phyloP scores from a whole-genome alignment of 2,888 invertebrate genomes.

The Cryptus viduatorius region DNA sequence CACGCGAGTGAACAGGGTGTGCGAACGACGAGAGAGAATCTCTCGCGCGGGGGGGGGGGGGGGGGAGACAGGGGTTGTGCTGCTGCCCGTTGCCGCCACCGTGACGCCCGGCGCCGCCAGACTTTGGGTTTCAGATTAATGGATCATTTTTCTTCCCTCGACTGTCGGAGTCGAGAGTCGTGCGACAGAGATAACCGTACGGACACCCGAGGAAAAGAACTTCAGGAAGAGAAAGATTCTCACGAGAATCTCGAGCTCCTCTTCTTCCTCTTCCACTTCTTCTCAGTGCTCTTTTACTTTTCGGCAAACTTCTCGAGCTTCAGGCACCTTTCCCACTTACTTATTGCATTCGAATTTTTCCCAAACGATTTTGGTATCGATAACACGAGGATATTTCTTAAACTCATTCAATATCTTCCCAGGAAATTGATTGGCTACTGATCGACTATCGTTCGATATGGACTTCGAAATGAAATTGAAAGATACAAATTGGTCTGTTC shows the following conservation, averaged over 20 bases:
- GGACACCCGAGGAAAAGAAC: slow-evolving; percentile 23
- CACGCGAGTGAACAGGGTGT: slow-evolving; percentile 23
- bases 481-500: too few species aligned
- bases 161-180: slow-evolving; percentile 72
- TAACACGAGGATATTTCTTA: slow-evolving; percentile 15
- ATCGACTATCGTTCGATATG: slow-evolving; percentile 48
- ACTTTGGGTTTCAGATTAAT: slow-evolving; percentile 93
- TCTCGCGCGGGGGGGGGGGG: neutral
- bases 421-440: neutral
- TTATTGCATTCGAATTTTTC: neutral
- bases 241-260: slow-evolving; percentile 42
- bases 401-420: neutral
- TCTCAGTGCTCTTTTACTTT: slow-evolving; percentile 8
- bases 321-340: slow-evolving; percentile 47
- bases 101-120: slow-evolving; percentile 90
- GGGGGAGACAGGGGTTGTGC: slow-evolving; percentile 54
- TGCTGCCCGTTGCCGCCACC: slow-evolving; percentile 79
- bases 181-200: slow-evolving; percentile 48
- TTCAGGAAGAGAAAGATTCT: slow-evolving; percentile 64
- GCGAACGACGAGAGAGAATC: slow-evolving; percentile 3
- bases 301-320: slow-evolving; percentile 58
- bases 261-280: slow-evolving; percentile 20
- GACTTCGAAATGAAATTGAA: neutral
- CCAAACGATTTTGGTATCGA: slow-evolving; percentile 1
- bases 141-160: slow-evolving; percentile 91